phyloP scores from a whole-genome alignment of 2,113 vertebrate species.

The Bettongia penicillata region DNA sequence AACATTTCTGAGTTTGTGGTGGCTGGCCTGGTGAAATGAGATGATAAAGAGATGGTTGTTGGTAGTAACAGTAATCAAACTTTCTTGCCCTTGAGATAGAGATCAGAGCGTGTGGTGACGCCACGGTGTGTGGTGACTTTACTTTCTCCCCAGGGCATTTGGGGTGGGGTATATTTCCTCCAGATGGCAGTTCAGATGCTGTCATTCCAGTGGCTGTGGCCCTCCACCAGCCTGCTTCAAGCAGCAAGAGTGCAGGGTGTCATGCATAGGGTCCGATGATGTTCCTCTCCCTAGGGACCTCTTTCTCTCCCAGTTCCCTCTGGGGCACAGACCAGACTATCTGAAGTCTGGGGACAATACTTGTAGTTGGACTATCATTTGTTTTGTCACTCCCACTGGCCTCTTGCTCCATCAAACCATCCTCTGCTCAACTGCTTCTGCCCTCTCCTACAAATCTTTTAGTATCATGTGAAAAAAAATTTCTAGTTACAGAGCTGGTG shows the following conservation, averaged over 20 bases:
- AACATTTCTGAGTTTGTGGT: background rate
- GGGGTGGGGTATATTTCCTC: background rate
- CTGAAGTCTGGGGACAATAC: background rate
- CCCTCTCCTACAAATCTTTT: background rate
- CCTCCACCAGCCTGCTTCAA: background rate
- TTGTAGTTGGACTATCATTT: background rate
- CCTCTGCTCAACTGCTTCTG: background rate
- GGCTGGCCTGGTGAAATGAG: accelerated
- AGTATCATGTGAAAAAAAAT: background rate
- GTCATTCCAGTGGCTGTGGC: background rate
- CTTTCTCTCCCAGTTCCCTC: background rate
- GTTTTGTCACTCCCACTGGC: background rate
- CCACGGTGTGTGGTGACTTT: background rate
- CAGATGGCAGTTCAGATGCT: background rate
- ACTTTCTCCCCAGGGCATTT: background rate
- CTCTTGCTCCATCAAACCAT: background rate
- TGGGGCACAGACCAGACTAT: background rate
- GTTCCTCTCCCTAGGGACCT: background rate
- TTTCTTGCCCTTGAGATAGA: background rate
- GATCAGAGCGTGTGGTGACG: background rate
- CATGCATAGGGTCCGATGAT: background rate
- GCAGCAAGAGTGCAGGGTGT: background rate
- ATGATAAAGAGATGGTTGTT: background rate
- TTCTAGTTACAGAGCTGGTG: background rate
- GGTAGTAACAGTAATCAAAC: background rate